phyloP scores from a whole-genome alignment of 1,140 invertebrate species.

The Ridgeia piscesae region DNA sequence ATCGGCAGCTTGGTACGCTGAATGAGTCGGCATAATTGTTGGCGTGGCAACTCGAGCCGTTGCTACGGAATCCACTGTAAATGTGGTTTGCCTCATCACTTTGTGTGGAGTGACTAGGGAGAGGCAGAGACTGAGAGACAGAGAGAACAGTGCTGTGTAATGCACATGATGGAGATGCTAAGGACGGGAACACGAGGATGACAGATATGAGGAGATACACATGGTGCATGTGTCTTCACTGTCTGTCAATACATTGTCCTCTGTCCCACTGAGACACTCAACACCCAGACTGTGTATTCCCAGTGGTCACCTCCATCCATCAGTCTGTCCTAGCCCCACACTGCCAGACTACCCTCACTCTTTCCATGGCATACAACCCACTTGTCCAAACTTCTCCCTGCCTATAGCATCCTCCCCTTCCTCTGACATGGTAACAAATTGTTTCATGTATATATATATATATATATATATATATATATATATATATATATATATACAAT shows the following conservation, averaged over 20 bases:
- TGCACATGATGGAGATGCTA: too few relatives aligned
- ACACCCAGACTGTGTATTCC: too few relatives aligned
- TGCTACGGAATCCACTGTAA: background rate
- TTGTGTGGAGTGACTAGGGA: background rate
- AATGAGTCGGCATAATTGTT: background rate
- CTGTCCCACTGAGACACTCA: too few relatives aligned
- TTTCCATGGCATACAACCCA: background rate
- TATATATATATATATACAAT: too few relatives aligned
- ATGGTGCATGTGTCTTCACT: background rate
- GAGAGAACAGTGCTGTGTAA: too few relatives aligned
- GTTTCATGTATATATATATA: too few relatives aligned
- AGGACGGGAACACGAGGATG: too few relatives aligned
- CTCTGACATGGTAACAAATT: too few relatives aligned
- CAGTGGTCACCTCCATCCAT: too few relatives aligned
- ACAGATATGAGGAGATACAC: background rate
- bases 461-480: too few relatives aligned
- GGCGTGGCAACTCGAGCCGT: background rate
- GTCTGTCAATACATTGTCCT: background rate
- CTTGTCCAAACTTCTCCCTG: background rate
- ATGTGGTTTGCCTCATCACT: background rate
- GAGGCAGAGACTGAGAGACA: too few relatives aligned
- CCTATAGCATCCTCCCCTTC: background rate
- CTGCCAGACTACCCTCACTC: background rate
- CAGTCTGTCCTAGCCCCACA: too few relatives aligned
- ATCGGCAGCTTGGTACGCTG: background rate